Percentiles rank a stretch among this genome's conserved stretches.
Conservation (phyloP, 2,797 vertebrate genomes). For the Rallus crepitans region DNA sequence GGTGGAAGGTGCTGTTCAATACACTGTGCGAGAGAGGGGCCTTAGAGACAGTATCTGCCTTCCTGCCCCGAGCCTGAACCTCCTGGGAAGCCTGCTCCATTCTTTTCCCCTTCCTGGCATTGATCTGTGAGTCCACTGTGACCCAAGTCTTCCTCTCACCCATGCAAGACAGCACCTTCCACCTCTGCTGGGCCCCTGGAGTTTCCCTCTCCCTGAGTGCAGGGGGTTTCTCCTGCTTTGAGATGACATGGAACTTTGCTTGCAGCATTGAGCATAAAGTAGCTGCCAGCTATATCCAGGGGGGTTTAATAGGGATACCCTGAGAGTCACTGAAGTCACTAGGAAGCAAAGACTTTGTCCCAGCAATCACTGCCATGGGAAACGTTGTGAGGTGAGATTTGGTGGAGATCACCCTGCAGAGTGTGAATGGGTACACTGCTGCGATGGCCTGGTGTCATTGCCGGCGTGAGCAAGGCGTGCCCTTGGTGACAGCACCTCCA, state of each 20-base stretch:
- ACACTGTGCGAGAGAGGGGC: background rate
- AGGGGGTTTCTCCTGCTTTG: background rate
- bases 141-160: background rate
- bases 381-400: background rate
- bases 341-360: background rate
- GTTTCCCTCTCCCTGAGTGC: rapidly evolving
- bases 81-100: background rate
- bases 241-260: background rate
- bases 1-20: background rate
- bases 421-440: rapidly evolving
- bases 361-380: background rate
- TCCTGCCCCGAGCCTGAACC: background rate
- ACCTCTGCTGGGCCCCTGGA: rapidly evolving
- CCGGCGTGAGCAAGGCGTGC: background rate
- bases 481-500: background rate
- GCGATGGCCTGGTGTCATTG: background rate
- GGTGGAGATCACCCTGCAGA: background rate
- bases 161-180: background rate
- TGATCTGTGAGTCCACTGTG: background rate
- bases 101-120: constrained; percentile 20
- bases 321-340: background rate
- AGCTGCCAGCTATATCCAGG: rapidly evolving
- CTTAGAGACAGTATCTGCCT: background rate
- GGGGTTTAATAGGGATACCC: background rate
- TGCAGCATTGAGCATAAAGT: background rate